These are phyloP conservation scores for Tyria jacobaeae DNA, from an alignment of 2,888 invertebrate species.

Conservation along the genomic window DNA sequence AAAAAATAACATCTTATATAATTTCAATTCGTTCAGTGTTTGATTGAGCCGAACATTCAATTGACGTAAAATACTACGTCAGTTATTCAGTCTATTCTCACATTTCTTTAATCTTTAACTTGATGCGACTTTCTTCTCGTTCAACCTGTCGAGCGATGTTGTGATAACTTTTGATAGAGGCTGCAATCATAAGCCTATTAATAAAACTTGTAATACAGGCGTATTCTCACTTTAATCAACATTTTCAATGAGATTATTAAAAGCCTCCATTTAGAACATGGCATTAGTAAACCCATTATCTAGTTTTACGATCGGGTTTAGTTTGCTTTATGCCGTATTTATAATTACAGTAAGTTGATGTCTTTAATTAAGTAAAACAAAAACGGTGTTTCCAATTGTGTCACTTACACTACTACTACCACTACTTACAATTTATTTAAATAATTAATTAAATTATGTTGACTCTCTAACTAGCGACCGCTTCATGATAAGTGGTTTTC, in stretches of 20 bases:
- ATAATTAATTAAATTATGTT: too few species aligned
- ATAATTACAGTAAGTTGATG: not conserved
- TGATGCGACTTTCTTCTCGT: constrained; percentile 60
- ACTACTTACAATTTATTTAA: too few species aligned
- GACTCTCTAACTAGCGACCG: too few species aligned
- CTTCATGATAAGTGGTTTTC: too few species aligned
- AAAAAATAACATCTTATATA: too few species aligned
- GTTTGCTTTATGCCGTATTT: not conserved
- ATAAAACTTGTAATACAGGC: constrained; percentile 65
- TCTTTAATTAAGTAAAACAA: not conserved
- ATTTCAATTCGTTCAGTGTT: too few species aligned
- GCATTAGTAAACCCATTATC: not conserved
- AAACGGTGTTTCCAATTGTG: too few species aligned
- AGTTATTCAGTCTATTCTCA: not conserved
- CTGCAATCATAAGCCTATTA: constrained; percentile 76
- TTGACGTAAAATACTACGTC: not conserved
- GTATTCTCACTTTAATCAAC: constrained; percentile 75
- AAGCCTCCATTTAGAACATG: constrained; percentile 44
- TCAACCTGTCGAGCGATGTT: constrained; percentile 59
- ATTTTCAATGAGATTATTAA: constrained; percentile 77
- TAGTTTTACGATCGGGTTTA: constrained; percentile 51
- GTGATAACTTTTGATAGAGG: constrained; percentile 74
- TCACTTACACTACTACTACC: too few species aligned
- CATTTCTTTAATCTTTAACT: constrained; percentile 52
- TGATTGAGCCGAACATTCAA: too few species aligned